Conservation (phyloP, 2,797 vertebrate species). For the Anguilla anguilla region DNA sequence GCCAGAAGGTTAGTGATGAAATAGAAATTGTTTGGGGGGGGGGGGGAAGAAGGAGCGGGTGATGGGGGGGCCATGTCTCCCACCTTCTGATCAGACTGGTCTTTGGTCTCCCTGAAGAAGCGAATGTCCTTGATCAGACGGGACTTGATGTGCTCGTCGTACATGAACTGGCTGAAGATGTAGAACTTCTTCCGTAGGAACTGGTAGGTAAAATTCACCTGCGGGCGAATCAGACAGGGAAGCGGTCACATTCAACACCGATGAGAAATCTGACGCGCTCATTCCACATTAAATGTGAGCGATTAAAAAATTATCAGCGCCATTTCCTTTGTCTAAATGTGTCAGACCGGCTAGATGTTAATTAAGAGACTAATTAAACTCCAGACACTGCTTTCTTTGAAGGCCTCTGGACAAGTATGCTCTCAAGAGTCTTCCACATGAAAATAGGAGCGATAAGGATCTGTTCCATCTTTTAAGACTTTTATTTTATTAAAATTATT, state of each 20-base stretch:
- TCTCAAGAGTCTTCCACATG: background rate
- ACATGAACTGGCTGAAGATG: slow-evolving; percentile 99
- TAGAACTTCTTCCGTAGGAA: slow-evolving; percentile 98
- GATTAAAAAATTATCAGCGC: background rate
- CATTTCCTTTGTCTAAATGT: background rate
- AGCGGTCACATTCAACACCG: background rate
- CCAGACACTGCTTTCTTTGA: background rate
- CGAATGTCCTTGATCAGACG: slow-evolving; percentile 98
- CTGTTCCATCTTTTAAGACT: background rate
- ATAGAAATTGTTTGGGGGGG: background rate
- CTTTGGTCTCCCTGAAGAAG: slow-evolving; percentile 97
- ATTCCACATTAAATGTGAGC: background rate
- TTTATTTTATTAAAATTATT: background rate
- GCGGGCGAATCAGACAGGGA: background rate
- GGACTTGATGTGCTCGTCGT: slow-evolving; percentile 98
- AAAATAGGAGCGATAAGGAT: background rate
- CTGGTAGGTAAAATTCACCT: slow-evolving; percentile 99
- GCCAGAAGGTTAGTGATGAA: background rate
- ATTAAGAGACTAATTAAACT: background rate
- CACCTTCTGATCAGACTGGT: slow-evolving; percentile 98
- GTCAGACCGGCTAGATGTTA: background rate
- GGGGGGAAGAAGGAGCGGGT: background rate
- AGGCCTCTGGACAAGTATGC: background rate
- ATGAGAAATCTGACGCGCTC: background rate
- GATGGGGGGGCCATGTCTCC: background rate